Base-by-base conservation (phyloP, 2,113 vertebrate genomes). In the Tretioscincus oriximinensis region DNA sequence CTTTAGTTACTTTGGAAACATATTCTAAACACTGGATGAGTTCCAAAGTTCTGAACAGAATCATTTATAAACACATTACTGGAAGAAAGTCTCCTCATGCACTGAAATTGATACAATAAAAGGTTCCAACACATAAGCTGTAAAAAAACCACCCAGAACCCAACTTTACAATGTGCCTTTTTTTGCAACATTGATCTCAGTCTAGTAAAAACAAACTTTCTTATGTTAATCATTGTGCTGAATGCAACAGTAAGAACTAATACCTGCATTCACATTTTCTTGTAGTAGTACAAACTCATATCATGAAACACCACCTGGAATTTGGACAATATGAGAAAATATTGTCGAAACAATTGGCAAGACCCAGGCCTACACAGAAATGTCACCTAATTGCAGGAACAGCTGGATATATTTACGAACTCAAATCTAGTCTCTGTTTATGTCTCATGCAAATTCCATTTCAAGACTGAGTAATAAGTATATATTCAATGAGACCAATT, bases 31-130 rank as follows among this genome's bases (percentile, higher is more conserved):
- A 78, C 58, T 76, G 2, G 18, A 7, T 78, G 16, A 76, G 51
- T 45, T 81, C 84, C 87, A 88, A 51, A 61, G 49, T 45, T 11
- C 26, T 28, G 31, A 66, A 67, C 81, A 88, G 84, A 92, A 61
- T 0, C 1, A 68, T 85, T 90, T 85, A 85, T 35, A 80, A 90
- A 41, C 81, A 66, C 61, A 47, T 29, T 72, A 58, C 31, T 63
- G 79, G 1, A 91, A 79, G 80, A 65, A 1, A 29, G 20, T 87
- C 74, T 77, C 63, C 78, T 89, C 66, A 58, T 28, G 67, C 47
- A 24, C n/a, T 35, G 21, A 78, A 22, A 31, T 21, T 35, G 18
- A 29, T 68, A 78, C 26, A 75, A 75, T 9, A 78, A 68, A 20
- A 67, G 45, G 10, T 26, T 76, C 61, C 18, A 65, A 49, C 61